phyloP scores from a whole-genome alignment of 2,113 vertebrate species.

The Athene noctua region DNA sequence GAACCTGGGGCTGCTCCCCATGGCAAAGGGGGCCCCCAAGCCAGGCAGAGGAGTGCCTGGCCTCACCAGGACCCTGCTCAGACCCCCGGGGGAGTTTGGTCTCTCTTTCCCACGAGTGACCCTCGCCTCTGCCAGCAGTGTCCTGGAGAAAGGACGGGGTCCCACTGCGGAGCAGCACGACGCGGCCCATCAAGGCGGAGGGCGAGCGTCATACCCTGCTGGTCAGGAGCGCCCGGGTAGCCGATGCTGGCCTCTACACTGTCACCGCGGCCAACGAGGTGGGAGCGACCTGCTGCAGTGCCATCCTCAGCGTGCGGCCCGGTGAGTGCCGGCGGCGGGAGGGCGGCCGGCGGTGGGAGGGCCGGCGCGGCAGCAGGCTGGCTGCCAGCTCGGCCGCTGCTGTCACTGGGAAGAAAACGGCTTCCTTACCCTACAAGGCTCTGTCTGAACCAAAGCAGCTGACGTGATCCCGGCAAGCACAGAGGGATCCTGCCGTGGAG shows the following conservation, averaged over 20 bases:
- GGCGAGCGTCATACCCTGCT: constrained; percentile 90
- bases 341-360: not conserved
- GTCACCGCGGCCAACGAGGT: constrained; percentile 88
- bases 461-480: constrained; percentile 10
- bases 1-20: not conserved
- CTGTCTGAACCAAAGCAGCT: constrained; percentile 66
- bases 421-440: constrained; percentile 80
- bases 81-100: not conserved
- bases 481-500: not conserved
- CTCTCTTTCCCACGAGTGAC: not conserved
- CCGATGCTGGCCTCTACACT: constrained; percentile 85
- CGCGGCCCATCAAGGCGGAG: constrained; percentile 85
- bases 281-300: constrained; percentile 84
- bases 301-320: constrained; percentile 83
- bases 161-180: constrained; percentile 63
- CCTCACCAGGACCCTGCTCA: not conserved
- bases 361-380: not conserved
- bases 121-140: constrained; percentile 69
- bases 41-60: not conserved
- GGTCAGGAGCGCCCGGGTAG: constrained; percentile 79
- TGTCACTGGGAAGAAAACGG: constrained; percentile 47
- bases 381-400: constrained; percentile 34
- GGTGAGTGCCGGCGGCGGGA: constrained; percentile 69
- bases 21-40: not conserved
- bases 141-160: constrained; percentile 86